Conservation (phyloP, 2,888 invertebrate genomes). For the Philhelius pedissequus region DNA sequence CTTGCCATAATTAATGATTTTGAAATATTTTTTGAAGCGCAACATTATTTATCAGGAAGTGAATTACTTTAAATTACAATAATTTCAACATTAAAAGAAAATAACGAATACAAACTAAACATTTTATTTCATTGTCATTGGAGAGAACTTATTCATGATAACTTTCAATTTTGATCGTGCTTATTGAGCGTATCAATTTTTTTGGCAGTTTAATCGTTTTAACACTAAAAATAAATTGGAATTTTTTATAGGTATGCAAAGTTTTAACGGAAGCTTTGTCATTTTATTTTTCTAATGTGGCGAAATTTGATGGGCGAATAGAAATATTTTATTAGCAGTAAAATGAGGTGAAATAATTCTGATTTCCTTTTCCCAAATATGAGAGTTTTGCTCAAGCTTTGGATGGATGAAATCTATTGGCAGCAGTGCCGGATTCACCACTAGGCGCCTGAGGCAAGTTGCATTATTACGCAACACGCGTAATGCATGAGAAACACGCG, state of each 20-base stretch:
- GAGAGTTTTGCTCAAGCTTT: too few relatives aligned
- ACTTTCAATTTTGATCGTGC: neutral
- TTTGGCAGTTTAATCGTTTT: neutral
- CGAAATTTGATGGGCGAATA: too few relatives aligned
- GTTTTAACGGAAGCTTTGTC: neutral
- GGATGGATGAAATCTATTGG: too few relatives aligned
- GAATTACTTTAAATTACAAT: neutral
- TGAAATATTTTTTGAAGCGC: neutral
- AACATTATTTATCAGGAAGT: neutral
- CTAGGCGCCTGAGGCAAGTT: too few relatives aligned
- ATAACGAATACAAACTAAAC: neutral
- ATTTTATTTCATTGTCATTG: neutral
- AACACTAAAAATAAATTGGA: neutral
- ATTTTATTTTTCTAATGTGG: neutral
- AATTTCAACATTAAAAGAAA: neutral
- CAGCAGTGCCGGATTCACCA: too few relatives aligned
- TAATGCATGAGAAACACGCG: too few relatives aligned
- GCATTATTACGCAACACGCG: too few relatives aligned
- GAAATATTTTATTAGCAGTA: too few relatives aligned
- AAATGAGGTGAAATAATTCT: too few relatives aligned
- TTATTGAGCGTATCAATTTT: neutral
- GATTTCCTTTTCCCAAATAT: too few relatives aligned
- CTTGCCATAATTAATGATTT: neutral
- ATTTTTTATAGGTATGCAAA: neutral
- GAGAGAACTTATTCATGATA: neutral